A percentile compares a stretch with the other conserved stretches of the same genome.
These are phyloP conservation scores for Hypselothyrea guttata DNA, from an alignment of 2,888 invertebrate genomes.

Conservation along the genomic window DNA sequence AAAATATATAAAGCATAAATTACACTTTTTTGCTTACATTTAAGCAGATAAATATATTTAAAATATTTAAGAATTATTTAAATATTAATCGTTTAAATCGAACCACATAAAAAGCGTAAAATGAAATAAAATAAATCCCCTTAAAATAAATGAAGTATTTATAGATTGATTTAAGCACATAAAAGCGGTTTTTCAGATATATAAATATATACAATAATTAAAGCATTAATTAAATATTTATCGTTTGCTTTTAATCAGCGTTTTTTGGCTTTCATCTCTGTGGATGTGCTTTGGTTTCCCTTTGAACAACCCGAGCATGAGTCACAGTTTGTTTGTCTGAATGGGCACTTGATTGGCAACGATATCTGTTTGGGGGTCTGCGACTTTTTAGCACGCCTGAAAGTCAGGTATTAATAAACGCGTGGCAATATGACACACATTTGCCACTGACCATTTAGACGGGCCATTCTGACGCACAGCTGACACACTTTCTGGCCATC, in stretches of 20 bases:
- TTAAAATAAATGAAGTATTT: too few relatives aligned
- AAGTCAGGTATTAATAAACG: slow-evolving; percentile 65
- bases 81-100: slow-evolving; percentile 1
- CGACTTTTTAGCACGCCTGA: slow-evolving; percentile 46
- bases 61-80: slow-evolving; percentile 2
- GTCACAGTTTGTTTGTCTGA: slow-evolving; percentile 34
- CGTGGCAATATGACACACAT: slow-evolving; percentile 51
- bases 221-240: slow-evolving; percentile 1
- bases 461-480: slow-evolving; percentile 56
- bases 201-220: too few relatives aligned
- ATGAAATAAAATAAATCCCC: too few relatives aligned
- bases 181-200: too few relatives aligned
- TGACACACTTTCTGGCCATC: slow-evolving; percentile 54
- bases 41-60: too few relatives aligned
- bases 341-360: slow-evolving; percentile 54
- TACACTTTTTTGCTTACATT: too few relatives aligned
- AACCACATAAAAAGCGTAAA: too few relatives aligned
- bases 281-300: slow-evolving; percentile 15
- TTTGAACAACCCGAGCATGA: slow-evolving; percentile 38
- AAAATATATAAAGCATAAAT: too few relatives aligned
- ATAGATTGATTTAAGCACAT: too few relatives aligned
- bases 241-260: not conserved
- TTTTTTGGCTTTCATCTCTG: not conserved
- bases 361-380: slow-evolving; percentile 40
- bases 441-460: slow-evolving; percentile 3